phyloP scores from a whole-genome alignment of 2,113 vertebrate genomes.

The Dipodomys spectabilis region DNA sequence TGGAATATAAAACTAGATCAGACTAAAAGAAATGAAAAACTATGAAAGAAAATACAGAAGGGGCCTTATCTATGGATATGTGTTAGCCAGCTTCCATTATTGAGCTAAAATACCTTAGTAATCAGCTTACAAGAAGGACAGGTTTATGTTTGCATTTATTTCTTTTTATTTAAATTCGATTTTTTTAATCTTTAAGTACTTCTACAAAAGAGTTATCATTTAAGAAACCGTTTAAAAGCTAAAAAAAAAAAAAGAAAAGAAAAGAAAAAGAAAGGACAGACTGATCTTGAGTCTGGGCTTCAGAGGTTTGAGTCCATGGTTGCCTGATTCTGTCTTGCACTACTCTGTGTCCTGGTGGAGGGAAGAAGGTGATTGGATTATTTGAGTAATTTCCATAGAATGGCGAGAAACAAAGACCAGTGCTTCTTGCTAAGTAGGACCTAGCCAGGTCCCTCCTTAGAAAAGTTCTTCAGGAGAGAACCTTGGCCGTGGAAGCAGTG shows the following conservation, averaged over 20 bases:
- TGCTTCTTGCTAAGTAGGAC: neutral
- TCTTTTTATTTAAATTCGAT: no score
- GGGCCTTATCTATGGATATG: neutral
- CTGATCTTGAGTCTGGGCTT: neutral
- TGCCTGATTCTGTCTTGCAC: neutral
- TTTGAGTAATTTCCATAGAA: neutral
- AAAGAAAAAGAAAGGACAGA: neutral
- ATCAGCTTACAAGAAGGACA: neutral
- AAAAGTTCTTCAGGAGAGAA: neutral
- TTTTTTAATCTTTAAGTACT: no score
- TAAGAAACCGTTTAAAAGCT: no score
- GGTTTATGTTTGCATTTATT: neutral
- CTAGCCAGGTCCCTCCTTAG: neutral
- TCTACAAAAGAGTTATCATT: no score
- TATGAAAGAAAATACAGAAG: conserved; percentile 14
- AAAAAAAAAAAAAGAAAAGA: no score
- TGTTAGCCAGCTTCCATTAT: neutral
- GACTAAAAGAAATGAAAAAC: neutral
- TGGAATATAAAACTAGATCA: neutral
- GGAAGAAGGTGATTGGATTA: neutral
- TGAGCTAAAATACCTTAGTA: neutral
- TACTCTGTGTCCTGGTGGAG: neutral
- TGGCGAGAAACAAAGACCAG: neutral
- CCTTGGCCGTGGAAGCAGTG: neutral
- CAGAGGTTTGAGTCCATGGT: neutral